These are phyloP conservation scores for Erethizon dorsatum DNA, from an alignment of 2,797 vertebrate species.

Conservation along the genomic window DNA sequence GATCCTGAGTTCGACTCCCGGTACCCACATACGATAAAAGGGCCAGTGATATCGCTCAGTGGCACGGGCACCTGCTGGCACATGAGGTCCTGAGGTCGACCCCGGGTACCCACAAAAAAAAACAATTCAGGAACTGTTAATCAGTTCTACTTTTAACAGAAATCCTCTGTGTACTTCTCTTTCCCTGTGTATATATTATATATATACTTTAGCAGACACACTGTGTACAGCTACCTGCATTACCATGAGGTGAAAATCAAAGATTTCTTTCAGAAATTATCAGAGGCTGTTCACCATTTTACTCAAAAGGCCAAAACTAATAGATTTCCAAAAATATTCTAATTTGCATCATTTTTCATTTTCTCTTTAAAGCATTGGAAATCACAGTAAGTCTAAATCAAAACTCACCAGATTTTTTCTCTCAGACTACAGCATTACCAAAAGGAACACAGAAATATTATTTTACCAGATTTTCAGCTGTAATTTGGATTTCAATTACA, in stretches of 20 bases:
- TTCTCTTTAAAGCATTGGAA: not conserved
- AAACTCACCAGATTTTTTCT: not conserved
- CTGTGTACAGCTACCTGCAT: not conserved
- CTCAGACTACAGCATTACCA: not conserved
- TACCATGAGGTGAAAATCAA: not conserved
- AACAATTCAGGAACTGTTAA: not conserved
- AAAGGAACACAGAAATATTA: not conserved
- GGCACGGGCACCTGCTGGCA: too few species aligned
- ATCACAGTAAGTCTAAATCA: not conserved
- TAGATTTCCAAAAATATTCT: not conserved
- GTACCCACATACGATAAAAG: too few species aligned
- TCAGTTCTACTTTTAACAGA: not conserved
- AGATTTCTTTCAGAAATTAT: not conserved
- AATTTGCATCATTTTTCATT: not conserved
- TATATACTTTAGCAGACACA: not conserved
- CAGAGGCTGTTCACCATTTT: not conserved
- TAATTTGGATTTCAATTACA: slow-evolving; percentile 25
- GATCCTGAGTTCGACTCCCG: too few species aligned
- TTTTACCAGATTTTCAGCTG: not conserved
- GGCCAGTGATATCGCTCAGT: too few species aligned
- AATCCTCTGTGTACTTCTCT: not conserved
- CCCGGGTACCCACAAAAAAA: too few species aligned
- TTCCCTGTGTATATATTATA: not conserved
- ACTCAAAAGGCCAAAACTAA: not conserved
- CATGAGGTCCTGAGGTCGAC: too few species aligned